A percentile compares a stretch with the other conserved stretches of the same genome.
phyloP scores from a whole-genome alignment of 2,797 vertebrate species.

The Sus cebifrons region DNA sequence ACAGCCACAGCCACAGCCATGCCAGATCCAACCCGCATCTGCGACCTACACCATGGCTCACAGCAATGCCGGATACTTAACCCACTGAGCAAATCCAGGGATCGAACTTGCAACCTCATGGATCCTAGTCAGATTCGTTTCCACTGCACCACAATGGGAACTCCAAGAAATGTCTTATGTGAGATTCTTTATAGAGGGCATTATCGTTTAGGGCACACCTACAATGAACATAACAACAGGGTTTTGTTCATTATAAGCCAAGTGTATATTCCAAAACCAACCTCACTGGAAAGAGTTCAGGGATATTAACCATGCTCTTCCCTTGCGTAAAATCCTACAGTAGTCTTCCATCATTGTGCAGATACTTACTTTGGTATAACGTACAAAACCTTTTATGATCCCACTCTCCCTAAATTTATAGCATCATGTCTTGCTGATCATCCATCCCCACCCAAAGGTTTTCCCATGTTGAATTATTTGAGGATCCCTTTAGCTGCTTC shows the following conservation, averaged over 20 bases:
- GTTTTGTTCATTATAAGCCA: background rate
- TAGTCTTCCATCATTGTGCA: background rate
- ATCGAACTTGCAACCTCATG: no score
- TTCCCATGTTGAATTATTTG: background rate
- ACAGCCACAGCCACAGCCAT: no score
- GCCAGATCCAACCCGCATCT: no score
- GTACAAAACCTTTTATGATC: background rate
- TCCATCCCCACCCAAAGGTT: background rate
- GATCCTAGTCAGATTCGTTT: no score
- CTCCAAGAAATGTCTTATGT: background rate
- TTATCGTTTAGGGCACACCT: background rate
- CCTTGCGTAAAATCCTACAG: background rate
- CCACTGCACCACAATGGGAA: no score
- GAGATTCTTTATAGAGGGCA: background rate
- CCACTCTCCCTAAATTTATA: background rate
- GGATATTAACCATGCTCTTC: background rate
- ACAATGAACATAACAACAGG: background rate
- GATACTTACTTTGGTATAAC: background rate
- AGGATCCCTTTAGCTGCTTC: background rate
- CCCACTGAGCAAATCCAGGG: no score
- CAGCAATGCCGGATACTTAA: no score
- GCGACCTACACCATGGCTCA: no score
- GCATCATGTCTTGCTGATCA: background rate
- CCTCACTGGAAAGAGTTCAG: background rate
- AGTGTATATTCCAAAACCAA: background rate